Conservation (phyloP, 2,797 vertebrate species). For the Catostomus latipinnis region DNA sequence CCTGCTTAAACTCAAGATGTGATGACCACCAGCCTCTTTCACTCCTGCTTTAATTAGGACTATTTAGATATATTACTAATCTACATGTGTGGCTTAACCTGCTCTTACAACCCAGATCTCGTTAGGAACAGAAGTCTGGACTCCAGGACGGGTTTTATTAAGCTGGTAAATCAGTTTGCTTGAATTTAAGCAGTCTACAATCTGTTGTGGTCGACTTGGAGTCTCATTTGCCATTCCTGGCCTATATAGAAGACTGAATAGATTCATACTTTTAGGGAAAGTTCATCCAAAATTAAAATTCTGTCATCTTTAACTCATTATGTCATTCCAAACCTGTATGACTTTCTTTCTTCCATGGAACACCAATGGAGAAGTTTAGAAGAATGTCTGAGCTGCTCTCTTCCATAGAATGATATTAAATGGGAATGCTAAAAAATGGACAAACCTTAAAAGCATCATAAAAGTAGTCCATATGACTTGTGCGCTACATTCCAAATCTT, state of each 20-base stretch:
- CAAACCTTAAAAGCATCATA: too few species aligned
- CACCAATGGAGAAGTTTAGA: not conserved
- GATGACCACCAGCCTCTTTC: constrained; percentile 34
- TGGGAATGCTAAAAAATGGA: too few species aligned
- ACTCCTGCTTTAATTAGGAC: constrained; percentile 31
- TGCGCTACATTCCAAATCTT: too few species aligned
- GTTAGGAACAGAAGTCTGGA: constrained; percentile 30
- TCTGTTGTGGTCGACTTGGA: constrained; percentile 21
- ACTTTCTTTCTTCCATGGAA: too few species aligned
- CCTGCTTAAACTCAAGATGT: constrained; percentile 14
- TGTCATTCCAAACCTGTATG: too few species aligned
- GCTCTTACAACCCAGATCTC: constrained; percentile 51
- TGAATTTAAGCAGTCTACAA: constrained; percentile 23
- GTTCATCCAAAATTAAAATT: too few species aligned
- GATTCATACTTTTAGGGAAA: too few species aligned
- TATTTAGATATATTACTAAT: constrained; percentile 68
- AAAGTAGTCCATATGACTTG: too few species aligned
- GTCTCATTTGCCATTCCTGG: constrained; percentile 4
- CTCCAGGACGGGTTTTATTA: constrained; percentile 18
- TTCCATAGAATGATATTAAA: too few species aligned
- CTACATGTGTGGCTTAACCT: constrained; percentile 61
- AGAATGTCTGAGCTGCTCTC: not conserved
- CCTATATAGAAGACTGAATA: not conserved
- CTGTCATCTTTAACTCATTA: too few species aligned
- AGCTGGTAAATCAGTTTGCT: constrained; percentile 9